Evolutionary conservation across 2,888 invertebrate species (phyloP).

Genomic region (Dryobotodes eremita): DNA sequence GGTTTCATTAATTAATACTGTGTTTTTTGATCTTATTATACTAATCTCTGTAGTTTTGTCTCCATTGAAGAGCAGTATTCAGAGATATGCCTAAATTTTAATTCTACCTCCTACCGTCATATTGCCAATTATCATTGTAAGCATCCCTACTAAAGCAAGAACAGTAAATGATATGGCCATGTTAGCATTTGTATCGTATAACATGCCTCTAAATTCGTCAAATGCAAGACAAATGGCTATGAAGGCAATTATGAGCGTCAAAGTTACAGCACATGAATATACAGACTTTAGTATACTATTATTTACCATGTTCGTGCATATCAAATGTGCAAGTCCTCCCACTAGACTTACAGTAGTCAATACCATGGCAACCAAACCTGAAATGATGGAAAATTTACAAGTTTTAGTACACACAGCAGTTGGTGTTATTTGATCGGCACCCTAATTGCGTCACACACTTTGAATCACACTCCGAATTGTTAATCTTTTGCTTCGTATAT

Average conservation of each 20-base stretch:
- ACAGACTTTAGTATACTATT: slow-evolving; percentile 59
- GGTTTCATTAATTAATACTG: background rate
- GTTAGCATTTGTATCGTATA: slow-evolving; percentile 67
- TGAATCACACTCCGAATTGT: background rate
- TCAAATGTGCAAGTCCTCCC: slow-evolving; percentile 75
- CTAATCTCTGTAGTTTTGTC: background rate
- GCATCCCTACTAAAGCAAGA: slow-evolving; percentile 73
- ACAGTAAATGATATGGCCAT: slow-evolving; percentile 73
- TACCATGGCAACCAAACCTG: slow-evolving; percentile 80
- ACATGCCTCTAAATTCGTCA: slow-evolving; percentile 54
- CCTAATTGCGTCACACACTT: background rate
- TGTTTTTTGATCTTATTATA: background rate
- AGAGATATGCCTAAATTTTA: background rate
- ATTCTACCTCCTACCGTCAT: slow-evolving; percentile 42
- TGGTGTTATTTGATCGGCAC: no score
- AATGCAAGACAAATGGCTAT: slow-evolving; percentile 73
- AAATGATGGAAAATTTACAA: slow-evolving; percentile 53
- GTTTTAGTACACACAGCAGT: background rate
- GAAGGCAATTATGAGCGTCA: slow-evolving; percentile 76
- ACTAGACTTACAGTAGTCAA: slow-evolving; percentile 75
- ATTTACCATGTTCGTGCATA: slow-evolving; percentile 56
- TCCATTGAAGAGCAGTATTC: background rate
- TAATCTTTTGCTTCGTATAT: background rate
- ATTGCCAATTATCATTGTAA: slow-evolving; percentile 66
- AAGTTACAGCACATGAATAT: slow-evolving; percentile 71